Evolutionary conservation across 2,797 vertebrate species (phyloP).

Genomic region (Scarus forsteni): DNA sequence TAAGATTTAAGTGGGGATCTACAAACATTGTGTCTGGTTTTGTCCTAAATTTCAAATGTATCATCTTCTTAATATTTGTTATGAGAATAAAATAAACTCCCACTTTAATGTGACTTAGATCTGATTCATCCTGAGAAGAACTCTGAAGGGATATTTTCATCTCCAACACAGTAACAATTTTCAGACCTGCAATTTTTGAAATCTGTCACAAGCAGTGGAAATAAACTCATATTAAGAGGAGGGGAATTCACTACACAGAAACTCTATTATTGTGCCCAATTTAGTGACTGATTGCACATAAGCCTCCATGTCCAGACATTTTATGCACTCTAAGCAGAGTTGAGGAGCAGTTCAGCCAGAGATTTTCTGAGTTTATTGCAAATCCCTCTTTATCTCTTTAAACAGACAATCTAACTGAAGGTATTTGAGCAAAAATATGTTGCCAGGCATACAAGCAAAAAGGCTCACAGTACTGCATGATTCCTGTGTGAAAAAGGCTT

Average conservation of each 20-base stretch:
- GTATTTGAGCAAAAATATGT: slow-evolving; percentile 33
- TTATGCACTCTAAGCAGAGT: slow-evolving; percentile 34
- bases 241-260: background rate
- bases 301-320: slow-evolving; percentile 29
- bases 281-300: slow-evolving; percentile 40
- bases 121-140: background rate
- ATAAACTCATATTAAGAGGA: background rate
- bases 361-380: slow-evolving; percentile 23
- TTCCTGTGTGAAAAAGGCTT: slow-evolving; percentile 30
- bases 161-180: background rate
- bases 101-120: background rate
- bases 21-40: no score
- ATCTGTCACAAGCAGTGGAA: background rate
- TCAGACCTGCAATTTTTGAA: background rate
- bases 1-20: no score
- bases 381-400: slow-evolving; percentile 43
- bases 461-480: slow-evolving; percentile 1
- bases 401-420: slow-evolving; percentile 34
- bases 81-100: no score
- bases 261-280: background rate
- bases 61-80: no score
- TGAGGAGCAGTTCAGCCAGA: slow-evolving; percentile 44
- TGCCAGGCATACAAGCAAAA: slow-evolving; percentile 29
- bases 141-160: background rate
- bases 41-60: no score